Evolutionary conservation across 2,113 vertebrate genomes (phyloP).

Genomic region (Fulica atra): DNA sequence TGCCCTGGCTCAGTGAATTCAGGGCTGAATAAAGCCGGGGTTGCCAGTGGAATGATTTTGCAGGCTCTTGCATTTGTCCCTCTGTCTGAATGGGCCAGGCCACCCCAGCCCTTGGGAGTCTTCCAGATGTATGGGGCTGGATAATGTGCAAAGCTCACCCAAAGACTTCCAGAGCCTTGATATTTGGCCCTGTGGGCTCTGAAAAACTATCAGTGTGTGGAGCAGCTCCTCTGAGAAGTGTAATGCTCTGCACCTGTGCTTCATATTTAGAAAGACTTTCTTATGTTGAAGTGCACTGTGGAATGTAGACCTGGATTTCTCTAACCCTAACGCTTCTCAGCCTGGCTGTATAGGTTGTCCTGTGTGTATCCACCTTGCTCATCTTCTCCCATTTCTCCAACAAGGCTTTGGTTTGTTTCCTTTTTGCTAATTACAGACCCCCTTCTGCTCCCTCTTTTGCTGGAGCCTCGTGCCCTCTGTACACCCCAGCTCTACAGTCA

Average conservation of each 20-base stretch:
- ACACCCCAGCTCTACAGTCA: background rate
- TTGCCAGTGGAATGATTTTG: background rate
- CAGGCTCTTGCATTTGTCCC: background rate
- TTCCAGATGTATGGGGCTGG: background rate
- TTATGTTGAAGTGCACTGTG: background rate
- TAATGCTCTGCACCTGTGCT: background rate
- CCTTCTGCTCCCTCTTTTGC: background rate
- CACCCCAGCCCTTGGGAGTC: background rate
- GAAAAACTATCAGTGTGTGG: background rate
- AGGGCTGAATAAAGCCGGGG: background rate
- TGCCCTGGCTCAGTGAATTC: background rate
- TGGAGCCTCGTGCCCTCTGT: accelerated
- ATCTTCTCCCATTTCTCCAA: background rate
- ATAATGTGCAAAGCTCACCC: background rate
- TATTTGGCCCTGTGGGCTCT: background rate
- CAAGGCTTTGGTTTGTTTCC: background rate
- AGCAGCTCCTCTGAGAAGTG: background rate
- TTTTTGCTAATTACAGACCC: background rate
- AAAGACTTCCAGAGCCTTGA: background rate
- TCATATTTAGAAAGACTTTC: background rate
- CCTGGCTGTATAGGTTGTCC: background rate
- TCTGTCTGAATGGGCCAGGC: background rate
- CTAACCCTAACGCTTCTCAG: background rate
- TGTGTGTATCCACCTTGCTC: background rate
- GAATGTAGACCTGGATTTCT: background rate